Conservation (phyloP, 2,888 invertebrate genomes). For the Branchipolynoe longqiensis region DNA sequence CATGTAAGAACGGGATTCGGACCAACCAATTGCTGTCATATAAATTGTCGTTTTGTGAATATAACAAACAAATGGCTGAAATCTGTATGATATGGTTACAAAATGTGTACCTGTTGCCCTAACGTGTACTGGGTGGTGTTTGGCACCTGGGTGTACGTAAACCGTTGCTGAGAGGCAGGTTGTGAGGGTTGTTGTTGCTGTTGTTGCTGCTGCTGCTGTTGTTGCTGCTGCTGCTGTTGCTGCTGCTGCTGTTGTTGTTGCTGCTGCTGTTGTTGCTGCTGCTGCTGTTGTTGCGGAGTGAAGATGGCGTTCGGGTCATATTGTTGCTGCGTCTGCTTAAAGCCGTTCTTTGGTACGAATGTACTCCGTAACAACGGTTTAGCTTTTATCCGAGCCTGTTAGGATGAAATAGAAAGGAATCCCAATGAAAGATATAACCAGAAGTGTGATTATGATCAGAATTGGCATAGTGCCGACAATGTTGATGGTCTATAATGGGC, state of each 20-base stretch:
- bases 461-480: no score
- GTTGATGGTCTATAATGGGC: neutral
- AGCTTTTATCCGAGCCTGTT: constrained; percentile 89
- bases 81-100: no score
- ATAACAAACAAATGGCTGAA: no score
- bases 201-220: neutral
- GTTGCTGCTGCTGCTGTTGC: neutral
- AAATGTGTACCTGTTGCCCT: constrained; percentile 47
- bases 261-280: neutral
- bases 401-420: neutral
- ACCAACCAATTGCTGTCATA: no score
- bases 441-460: no score
- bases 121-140: constrained; percentile 54
- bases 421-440: no score
- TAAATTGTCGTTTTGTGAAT: no score
- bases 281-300: constrained; percentile 28
- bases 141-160: constrained; percentile 50
- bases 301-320: constrained; percentile 23
- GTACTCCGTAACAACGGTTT: constrained; percentile 87
- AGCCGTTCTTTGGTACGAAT: constrained; percentile 81
- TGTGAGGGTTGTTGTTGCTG: constrained; percentile 19
- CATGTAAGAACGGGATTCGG: no score
- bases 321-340: constrained; percentile 56
- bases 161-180: constrained; percentile 10
- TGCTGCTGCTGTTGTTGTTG: constrained; percentile 44